phyloP scores from a whole-genome alignment of 2,888 invertebrate species.

The Synanthedon formicaeformis region DNA sequence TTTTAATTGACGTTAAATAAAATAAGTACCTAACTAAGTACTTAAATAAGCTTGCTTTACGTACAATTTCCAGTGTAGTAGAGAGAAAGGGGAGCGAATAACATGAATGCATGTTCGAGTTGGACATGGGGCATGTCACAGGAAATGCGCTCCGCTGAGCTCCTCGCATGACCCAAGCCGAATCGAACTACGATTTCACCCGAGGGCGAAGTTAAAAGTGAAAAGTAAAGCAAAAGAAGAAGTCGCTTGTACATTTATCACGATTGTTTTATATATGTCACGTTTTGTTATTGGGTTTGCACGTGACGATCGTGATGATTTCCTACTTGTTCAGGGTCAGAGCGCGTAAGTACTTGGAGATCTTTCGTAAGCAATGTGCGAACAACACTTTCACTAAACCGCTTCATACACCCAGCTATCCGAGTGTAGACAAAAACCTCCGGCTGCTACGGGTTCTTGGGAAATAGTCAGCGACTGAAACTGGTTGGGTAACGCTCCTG shows the following conservation, averaged over 20 bases:
- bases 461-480: conserved; percentile 41
- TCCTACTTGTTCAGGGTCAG: conserved; percentile 2
- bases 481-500: conserved; percentile 41
- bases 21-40: no score
- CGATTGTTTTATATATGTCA: no score
- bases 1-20: no score
- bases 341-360: not conserved
- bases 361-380: conserved; percentile 28
- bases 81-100: conserved; percentile 16
- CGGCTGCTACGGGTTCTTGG: conserved; percentile 30
- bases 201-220: no score
- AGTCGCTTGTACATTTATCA: no score
- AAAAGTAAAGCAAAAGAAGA: no score
- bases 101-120: conserved; percentile 25
- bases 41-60: no score
- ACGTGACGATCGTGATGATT: conserved; percentile 10
- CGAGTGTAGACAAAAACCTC: conserved; percentile 27
- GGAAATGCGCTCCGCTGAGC: conserved; percentile 57
- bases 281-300: not conserved
- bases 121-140: conserved; percentile 32
- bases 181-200: no score
- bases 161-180: conserved; percentile 7
- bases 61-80: no score
- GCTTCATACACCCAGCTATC: conserved; percentile 29
- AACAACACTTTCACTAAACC: conserved; percentile 38